These are phyloP conservation scores for Drosophila athabasca DNA, from an alignment of 1,140 invertebrate genomes.

Conservation along the genomic window DNA sequence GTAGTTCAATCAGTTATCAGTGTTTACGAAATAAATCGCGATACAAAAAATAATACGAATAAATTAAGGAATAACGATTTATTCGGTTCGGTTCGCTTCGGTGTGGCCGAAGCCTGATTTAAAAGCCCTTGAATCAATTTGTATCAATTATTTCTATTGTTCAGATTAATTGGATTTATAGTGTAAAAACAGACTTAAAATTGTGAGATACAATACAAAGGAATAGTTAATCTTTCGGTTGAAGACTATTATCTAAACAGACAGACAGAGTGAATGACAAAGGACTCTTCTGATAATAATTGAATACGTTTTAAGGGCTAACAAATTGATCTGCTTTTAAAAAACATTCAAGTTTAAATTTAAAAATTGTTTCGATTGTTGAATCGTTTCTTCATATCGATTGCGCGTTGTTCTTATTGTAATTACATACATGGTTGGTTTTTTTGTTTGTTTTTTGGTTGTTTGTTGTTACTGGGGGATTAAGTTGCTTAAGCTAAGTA, in stretches of 20 bases:
- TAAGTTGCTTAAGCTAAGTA: constrained; percentile 56
- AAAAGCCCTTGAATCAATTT: too few species aligned
- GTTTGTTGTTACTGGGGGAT: constrained; percentile 46
- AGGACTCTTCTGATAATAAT: not conserved
- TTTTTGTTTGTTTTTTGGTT: not conserved
- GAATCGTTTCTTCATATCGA: constrained; percentile 32
- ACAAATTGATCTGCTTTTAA: constrained; percentile 1
- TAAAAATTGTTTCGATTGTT: constrained; percentile 50
- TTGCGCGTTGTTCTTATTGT: constrained; percentile 53
- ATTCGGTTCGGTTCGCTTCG: too few species aligned
- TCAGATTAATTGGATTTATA: not conserved
- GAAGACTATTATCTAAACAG: not conserved
- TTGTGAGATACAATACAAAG: constrained; percentile 14
- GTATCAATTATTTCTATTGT: not conserved
- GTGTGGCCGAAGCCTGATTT: too few species aligned
- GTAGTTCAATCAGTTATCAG: constrained; percentile 22
- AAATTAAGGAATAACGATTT: constrained; percentile 1
- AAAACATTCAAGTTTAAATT: constrained; percentile 30
- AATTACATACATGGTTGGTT: too few species aligned
- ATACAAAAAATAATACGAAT: not conserved
- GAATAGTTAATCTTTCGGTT: not conserved
- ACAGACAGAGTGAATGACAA: not conserved
- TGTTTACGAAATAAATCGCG: constrained; percentile 12
- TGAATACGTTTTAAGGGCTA: not conserved
- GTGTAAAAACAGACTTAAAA: not conserved